Evolutionary conservation across 2,888 invertebrate species (phyloP), one percentile per base, ranked within the genome.

Genomic region (Pachymerium ferrugineum): DNA sequence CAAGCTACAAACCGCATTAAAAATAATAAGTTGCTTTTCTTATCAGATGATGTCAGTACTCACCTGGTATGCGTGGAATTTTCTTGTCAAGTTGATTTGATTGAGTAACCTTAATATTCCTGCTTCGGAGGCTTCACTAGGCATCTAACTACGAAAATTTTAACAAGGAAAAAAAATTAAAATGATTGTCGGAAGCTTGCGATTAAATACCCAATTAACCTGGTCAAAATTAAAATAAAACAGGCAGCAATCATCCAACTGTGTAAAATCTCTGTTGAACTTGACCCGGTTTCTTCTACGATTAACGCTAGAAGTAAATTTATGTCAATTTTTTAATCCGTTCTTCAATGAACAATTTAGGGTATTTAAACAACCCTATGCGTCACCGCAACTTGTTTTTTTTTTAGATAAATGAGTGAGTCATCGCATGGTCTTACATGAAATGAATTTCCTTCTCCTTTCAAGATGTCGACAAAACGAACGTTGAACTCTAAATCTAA

Each of bases 401-500:
- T 54, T 19, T 3, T 3, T 0, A 54, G 22, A 54, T 8, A 54
- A 22, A 10, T 22, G 16, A 22, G 10, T 54, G 47, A 54, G 19
- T 54, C 47, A 54, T 54, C 14, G 8, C 22, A 1, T 22, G 1
- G 16, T 5, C 47, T 54, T 54, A 54, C 47, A 54, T 16, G 47
- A 16, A 54, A 22, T 22, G 47, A 16, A 54, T 16, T 54, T 54
- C 22, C 47, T 54, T 16, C 16, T 54, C 47, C 22, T 54, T 54
- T 54, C 47, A 22, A 5, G 19, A 19, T 19, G 6, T 19, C 22
- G 47, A 54, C 19, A 54, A 54, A 54, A 54, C 19, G 47, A 54
- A 54, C 47, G 47, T 54, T 54, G 47, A 54, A 54, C 47, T 54
- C 47, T 54, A 54, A n/a, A n/a, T n/a, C n/a, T n/a, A n/a, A 54